Conservation (phyloP, 2,888 invertebrate species). For the Papilio elwesi region DNA sequence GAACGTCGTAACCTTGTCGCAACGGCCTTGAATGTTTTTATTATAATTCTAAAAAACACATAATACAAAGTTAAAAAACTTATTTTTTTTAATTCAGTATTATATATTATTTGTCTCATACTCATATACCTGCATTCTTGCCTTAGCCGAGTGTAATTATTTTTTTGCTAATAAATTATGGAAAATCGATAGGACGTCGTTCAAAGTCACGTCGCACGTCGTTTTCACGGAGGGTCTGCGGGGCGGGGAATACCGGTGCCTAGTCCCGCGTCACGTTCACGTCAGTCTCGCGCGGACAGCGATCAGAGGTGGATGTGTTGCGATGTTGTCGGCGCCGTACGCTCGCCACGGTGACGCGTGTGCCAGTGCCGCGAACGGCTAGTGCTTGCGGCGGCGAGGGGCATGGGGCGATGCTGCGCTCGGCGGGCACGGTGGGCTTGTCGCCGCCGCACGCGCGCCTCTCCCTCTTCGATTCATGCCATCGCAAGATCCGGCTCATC, state of each 20-base stretch:
- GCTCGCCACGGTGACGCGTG: conserved; percentile 62
- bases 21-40: too few relatives aligned
- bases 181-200: conserved; percentile 58
- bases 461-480: conserved; percentile 89
- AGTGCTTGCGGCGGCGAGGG: conserved; percentile 50
- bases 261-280: too few relatives aligned
- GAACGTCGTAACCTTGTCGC: too few relatives aligned
- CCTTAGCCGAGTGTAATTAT: not conserved
- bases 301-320: conserved; percentile 68
- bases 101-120: not conserved
- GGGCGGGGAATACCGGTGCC: conserved; percentile 39
- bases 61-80: too few relatives aligned
- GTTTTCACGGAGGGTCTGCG: conserved; percentile 44
- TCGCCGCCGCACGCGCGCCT: conserved; percentile 83
- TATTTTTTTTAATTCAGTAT: too few relatives aligned
- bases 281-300: conserved; percentile 79
- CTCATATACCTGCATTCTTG: not conserved
- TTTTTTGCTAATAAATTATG: conserved; percentile 15
- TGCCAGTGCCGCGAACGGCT: conserved; percentile 63
- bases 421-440: conserved; percentile 71
- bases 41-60: too few relatives aligned
- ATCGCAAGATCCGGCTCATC: conserved; percentile 88
- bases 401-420: conserved; percentile 62
- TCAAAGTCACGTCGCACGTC: conserved; percentile 53
- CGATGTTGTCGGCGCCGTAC: conserved; percentile 85